phyloP scores from a whole-genome alignment of 2,888 invertebrate species.

The Cephus sareptanus region DNA sequence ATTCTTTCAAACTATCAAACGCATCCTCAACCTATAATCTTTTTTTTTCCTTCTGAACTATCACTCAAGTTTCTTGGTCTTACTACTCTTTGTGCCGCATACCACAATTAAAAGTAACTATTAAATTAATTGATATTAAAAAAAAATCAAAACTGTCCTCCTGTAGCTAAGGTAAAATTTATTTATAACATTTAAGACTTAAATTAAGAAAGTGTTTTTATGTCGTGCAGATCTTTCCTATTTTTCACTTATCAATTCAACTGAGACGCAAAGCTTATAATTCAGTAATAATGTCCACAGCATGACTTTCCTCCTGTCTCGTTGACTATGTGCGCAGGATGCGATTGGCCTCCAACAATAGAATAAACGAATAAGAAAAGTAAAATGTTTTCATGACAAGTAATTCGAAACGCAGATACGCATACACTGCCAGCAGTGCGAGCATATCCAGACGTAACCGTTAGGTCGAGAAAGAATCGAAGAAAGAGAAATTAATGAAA shows the following conservation, averaged over 20 bases:
- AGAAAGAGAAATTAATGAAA: not conserved
- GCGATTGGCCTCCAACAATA: not conserved
- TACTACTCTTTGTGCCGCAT: not conserved
- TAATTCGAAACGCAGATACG: constrained; percentile 21
- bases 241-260: not conserved
- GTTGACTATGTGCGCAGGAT: not conserved
- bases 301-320: not conserved
- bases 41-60: not conserved
- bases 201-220: not conserved
- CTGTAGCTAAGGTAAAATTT: not conserved
- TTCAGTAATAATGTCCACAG: not conserved
- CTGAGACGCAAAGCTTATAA: not conserved
- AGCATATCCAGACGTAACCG: constrained; percentile 25
- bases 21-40: not conserved
- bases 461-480: not conserved
- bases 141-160: not conserved
- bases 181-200: not conserved
- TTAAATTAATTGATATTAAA: not conserved
- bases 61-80: not conserved
- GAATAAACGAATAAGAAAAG: not conserved
- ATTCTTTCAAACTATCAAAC: not conserved
- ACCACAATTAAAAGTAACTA: not conserved
- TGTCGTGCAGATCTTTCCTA: not conserved
- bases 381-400: not conserved
- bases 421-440: constrained; percentile 58